Evolutionary conservation across 1,140 invertebrate genomes (phyloP).

Genomic region (Nasonia vitripennis): DNA sequence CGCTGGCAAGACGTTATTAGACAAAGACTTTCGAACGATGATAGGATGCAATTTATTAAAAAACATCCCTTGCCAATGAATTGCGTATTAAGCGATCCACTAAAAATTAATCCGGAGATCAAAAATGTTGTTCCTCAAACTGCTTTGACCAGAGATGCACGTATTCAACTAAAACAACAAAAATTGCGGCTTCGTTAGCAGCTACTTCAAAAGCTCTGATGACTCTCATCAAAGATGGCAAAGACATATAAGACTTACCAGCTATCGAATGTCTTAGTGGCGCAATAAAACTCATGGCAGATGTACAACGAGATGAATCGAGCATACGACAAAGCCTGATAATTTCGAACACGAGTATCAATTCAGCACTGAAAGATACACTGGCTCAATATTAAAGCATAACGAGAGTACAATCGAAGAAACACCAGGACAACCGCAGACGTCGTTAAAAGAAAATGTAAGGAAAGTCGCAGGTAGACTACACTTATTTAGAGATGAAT

Average conservation of each 20-base stretch:
- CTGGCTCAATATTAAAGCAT: background rate
- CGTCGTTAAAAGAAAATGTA: constrained; percentile 9
- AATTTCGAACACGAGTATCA: constrained; percentile 20
- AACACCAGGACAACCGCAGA: background rate
- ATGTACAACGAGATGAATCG: constrained; percentile 44
- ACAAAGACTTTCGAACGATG: constrained; percentile 51
- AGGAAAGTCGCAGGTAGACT: constrained; percentile 32
- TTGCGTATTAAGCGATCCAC: constrained; percentile 38
- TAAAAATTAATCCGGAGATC: constrained; percentile 44
- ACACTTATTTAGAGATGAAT: constrained; percentile 27
- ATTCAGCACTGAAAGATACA: constrained; percentile 30
- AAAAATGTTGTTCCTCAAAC: constrained; percentile 10
- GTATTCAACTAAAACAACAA: constrained; percentile 51
- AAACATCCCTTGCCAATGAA: constrained; percentile 51
- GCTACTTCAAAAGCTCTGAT: constrained; percentile 31
- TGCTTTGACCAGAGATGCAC: constrained; percentile 40
- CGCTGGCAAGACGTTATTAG: constrained; percentile 53
- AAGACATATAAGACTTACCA: background rate
- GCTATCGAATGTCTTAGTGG: constrained; percentile 47
- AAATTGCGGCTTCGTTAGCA: constrained; percentile 49
- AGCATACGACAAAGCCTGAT: constrained; percentile 43
- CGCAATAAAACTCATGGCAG: constrained; percentile 31
- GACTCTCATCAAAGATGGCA: background rate
- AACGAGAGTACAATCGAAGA: background rate
- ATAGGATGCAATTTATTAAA: constrained; percentile 36